Evolutionary conservation across 2,888 invertebrate genomes (phyloP).

Genomic region (Drosophila crucigera): DNA sequence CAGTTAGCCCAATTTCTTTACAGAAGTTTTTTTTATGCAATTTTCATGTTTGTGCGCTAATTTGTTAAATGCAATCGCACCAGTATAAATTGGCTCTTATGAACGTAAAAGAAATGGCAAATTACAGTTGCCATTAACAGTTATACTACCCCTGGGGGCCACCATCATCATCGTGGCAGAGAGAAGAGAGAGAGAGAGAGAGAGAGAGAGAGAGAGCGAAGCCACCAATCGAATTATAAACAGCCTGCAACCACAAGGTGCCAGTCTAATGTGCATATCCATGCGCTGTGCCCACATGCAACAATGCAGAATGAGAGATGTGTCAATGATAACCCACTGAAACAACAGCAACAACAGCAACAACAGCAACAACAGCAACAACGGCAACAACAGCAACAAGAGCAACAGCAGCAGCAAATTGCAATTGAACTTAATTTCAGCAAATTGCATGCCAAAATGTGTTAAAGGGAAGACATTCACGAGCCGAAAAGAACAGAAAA

Average conservation of each 20-base stretch:
- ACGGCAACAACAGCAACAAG: slow-evolving; percentile 29
- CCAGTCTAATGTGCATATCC: slow-evolving; percentile 63
- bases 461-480: slow-evolving; percentile 83
- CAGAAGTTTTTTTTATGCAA: neutral
- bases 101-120: slow-evolving; percentile 1
- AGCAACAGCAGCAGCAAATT: slow-evolving; percentile 64
- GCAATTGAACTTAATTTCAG: slow-evolving; percentile 85
- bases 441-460: slow-evolving; percentile 85
- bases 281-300: slow-evolving; percentile 53
- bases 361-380: slow-evolving; percentile 30
- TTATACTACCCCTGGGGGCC: slow-evolving; percentile 47
- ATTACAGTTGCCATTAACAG: slow-evolving; percentile 71
- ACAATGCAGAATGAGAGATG: slow-evolving; percentile 40
- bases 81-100: slow-evolving; percentile 9
- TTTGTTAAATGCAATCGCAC: slow-evolving; percentile 6
- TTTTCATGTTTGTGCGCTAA: neutral
- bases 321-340: slow-evolving; percentile 37
- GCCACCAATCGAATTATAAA: slow-evolving; percentile 49
- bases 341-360: slow-evolving; percentile 27
- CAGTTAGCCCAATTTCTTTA: too few relatives aligned
- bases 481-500: slow-evolving; percentile 18
- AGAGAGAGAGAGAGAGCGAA: neutral
- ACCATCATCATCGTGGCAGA: slow-evolving; percentile 16
- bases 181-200: neutral
- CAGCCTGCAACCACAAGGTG: slow-evolving; percentile 49